Percentiles rank a stretch among this genome's conserved stretches.
Evolutionary conservation across 2,113 vertebrate species (phyloP).

Genomic region (Lutjanus erythropterus): DNA sequence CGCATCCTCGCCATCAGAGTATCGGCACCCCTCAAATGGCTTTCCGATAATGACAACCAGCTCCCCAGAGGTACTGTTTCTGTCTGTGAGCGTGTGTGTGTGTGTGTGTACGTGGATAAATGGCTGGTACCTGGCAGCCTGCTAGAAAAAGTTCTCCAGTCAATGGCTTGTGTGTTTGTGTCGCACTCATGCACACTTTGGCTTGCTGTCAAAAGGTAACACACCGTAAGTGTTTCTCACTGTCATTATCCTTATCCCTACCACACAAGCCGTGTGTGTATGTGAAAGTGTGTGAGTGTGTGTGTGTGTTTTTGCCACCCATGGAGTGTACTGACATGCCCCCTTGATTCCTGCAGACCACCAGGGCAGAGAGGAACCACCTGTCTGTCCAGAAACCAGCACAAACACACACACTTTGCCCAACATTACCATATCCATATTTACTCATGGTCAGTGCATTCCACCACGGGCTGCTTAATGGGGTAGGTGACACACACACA

Average conservation of each 20-base stretch:
- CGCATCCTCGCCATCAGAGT: conserved; percentile 50
- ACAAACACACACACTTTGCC: conserved; percentile 29
- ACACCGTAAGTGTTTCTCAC: conserved; percentile 36
- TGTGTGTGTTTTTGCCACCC: conserved; percentile 68
- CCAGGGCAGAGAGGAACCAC: conserved; percentile 75
- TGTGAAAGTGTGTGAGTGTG: conserved; percentile 32
- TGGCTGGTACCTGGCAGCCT: conserved; percentile 32
- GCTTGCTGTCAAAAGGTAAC: conserved; percentile 34
- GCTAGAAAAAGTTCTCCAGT: conserved; percentile 41
- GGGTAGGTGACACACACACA: conserved; percentile 44
- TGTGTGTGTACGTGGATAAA: conserved; percentile 33
- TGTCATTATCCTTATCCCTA: conserved; percentile 38
- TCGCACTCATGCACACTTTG: conserved; percentile 10
- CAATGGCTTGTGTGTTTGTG: conserved; percentile 24
- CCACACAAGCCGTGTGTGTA: conserved; percentile 38
- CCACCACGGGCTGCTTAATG: conserved; percentile 54
- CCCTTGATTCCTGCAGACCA: conserved; percentile 73
- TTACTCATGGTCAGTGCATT: conserved; percentile 66
- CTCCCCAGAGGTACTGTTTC: conserved; percentile 41
- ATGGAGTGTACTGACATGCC: conserved; percentile 55
- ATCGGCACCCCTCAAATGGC: conserved; percentile 75
- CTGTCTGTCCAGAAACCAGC: conserved; percentile 69
- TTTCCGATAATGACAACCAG: conserved; percentile 76
- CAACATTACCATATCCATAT: conserved; percentile 78
- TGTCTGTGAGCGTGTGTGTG: background rate